Evolutionary conservation across 2,888 invertebrate genomes (phyloP).

Genomic region (Octonoba sinensis): DNA sequence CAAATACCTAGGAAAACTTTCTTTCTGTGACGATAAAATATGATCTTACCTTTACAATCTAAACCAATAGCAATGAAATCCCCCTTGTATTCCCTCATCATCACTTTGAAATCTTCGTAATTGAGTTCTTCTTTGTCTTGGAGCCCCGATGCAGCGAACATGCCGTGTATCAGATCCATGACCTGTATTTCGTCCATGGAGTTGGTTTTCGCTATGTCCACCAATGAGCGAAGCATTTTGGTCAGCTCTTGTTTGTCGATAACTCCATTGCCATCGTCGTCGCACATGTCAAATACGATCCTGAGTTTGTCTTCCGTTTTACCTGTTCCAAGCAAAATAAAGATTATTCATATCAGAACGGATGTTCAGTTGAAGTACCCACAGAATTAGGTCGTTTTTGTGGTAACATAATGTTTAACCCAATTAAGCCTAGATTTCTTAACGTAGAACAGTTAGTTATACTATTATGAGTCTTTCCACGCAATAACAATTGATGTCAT

Average conservation of each 20-base stretch:
- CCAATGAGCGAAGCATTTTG: conserved; percentile 91
- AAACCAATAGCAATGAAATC: conserved; percentile 94
- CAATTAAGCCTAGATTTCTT: no score
- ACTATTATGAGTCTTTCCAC: no score
- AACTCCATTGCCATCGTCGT: conserved; percentile 92
- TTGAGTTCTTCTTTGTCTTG: conserved; percentile 91
- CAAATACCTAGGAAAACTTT: no score
- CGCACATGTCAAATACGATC: conserved; percentile 98
- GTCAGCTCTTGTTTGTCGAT: conserved; percentile 94
- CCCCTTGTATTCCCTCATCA: conserved; percentile 97
- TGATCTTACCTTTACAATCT: conserved; percentile 83
- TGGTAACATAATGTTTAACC: no score
- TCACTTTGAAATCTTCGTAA: conserved; percentile 90
- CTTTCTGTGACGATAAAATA: no score
- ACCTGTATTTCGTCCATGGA: conserved; percentile 87
- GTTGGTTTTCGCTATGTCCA: conserved; percentile 90
- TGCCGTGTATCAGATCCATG: conserved; percentile 91
- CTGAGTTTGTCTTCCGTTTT: conserved; percentile 93
- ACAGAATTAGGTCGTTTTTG: no score
- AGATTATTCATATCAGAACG: not conserved
- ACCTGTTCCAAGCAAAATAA: conserved; percentile 54
- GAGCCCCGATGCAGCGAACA: conserved; percentile 92
- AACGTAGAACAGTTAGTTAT: no score
- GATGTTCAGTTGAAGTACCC: no score
- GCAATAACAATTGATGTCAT: no score